Evolutionary conservation across 1,140 invertebrate species (phyloP).

Genomic region (Thaumetopoea pityocampa): DNA sequence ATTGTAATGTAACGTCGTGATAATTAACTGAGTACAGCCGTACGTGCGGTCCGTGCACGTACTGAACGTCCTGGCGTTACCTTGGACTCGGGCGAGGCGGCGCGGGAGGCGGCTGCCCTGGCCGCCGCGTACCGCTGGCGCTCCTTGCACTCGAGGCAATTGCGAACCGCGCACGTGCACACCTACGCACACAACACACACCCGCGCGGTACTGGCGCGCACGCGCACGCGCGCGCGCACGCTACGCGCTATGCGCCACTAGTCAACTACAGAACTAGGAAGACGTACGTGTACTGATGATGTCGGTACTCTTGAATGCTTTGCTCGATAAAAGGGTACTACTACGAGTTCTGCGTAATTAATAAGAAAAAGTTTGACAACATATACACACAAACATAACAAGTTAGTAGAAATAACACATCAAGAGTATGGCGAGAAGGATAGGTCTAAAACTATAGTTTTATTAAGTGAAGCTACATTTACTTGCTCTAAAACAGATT

Average conservation of each 20-base stretch:
- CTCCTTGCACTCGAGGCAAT: conserved; percentile 98
- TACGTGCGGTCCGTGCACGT: no score
- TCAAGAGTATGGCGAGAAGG: no score
- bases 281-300: conserved; percentile 7
- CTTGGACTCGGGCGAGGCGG: conserved; percentile 68
- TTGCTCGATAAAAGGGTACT: no score
- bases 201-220: conserved; percentile 27
- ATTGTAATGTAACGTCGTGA: no score
- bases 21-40: no score
- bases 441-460: no score
- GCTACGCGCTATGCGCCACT: conserved; percentile 16
- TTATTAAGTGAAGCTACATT: no score
- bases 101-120: conserved; percentile 41
- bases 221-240: conserved; percentile 27
- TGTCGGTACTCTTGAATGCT: conserved; percentile 5
- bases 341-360: no score
- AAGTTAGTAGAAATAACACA: no score
- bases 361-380: no score
- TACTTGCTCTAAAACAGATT: no score
- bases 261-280: conserved; percentile 11
- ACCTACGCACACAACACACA: conserved; percentile 81
- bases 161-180: conserved; percentile 97
- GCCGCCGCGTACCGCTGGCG: conserved; percentile 80
- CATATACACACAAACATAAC: no score
- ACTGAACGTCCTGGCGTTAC: conserved; percentile 38